These are phyloP conservation scores for Furcifer pardalis DNA, from an alignment of 2,797 vertebrate species.

Conservation along the genomic window DNA sequence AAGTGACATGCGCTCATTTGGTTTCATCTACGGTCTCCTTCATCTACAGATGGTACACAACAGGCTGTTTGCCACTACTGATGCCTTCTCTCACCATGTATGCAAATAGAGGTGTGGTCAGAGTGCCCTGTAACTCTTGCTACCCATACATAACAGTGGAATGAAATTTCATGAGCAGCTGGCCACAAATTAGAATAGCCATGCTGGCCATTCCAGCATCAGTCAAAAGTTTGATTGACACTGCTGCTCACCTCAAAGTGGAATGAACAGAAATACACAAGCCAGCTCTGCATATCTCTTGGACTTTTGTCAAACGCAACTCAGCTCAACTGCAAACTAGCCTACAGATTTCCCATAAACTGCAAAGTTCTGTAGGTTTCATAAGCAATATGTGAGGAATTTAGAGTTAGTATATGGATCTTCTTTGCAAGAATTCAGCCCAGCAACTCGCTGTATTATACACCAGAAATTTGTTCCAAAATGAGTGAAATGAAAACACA, in stretches of 20 bases:
- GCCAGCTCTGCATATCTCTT: neutral
- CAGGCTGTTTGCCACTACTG: neutral
- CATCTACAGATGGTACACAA: neutral
- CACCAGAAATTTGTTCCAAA: neutral
- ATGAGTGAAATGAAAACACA: neutral
- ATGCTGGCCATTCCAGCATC: slow-evolving; percentile 10
- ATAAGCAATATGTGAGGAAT: neutral
- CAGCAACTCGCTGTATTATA: neutral
- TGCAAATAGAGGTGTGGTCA: neutral
- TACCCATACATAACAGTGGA: neutral
- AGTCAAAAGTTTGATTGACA: neutral
- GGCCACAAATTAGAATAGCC: slow-evolving; percentile 11
- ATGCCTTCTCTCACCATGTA: neutral
- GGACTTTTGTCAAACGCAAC: slow-evolving; percentile 1
- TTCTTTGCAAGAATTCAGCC: neutral
- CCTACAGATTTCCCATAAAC: neutral
- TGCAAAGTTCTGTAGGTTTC: neutral
- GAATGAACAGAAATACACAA: neutral
- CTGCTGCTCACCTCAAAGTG: neutral
- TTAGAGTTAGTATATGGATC: neutral
- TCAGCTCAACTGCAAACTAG: neutral
- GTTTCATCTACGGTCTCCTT: neutral
- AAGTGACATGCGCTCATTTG: neutral
- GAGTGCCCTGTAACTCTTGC: neutral
- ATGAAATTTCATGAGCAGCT: neutral